phyloP scores from a whole-genome alignment of 2,113 vertebrate species.

The Saiga tatarica region DNA sequence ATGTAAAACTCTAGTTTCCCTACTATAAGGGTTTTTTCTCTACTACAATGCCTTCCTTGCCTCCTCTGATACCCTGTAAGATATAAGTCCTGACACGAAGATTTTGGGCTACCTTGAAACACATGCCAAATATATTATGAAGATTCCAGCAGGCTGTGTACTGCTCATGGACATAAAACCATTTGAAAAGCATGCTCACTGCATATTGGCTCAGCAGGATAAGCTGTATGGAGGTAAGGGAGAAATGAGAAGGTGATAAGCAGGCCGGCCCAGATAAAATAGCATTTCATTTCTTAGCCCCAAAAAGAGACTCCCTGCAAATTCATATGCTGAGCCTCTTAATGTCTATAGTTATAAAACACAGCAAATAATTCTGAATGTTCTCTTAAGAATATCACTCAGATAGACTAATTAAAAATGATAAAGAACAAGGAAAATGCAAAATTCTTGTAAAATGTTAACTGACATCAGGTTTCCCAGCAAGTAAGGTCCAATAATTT shows the following conservation, averaged over 20 bases:
- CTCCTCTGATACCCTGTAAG: background rate
- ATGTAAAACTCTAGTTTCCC: background rate
- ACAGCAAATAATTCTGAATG: background rate
- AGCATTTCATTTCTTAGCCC: background rate
- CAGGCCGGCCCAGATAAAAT: background rate
- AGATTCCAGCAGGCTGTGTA: background rate
- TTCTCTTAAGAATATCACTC: background rate
- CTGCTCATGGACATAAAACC: background rate
- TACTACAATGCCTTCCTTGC: background rate
- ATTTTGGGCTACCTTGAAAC: background rate
- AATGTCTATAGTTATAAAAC: constrained; percentile 16
- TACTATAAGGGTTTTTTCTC: background rate
- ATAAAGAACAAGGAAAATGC: background rate
- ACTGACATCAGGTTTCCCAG: background rate
- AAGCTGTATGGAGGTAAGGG: background rate
- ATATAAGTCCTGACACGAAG: background rate
- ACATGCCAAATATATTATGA: background rate
- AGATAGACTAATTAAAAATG: background rate
- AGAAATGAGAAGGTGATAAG: background rate
- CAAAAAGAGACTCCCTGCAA: background rate
- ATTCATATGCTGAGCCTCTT: background rate
- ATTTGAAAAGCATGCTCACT: background rate
- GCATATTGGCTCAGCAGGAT: background rate
- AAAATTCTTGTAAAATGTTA: constrained; percentile 38
- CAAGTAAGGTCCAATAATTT: background rate